A percentile compares a stretch with the other conserved stretches of the same genome.
These are phyloP conservation scores for Gymnodraco acuticeps DNA, from an alignment of 2,797 vertebrate genomes.

Conservation along the genomic window DNA sequence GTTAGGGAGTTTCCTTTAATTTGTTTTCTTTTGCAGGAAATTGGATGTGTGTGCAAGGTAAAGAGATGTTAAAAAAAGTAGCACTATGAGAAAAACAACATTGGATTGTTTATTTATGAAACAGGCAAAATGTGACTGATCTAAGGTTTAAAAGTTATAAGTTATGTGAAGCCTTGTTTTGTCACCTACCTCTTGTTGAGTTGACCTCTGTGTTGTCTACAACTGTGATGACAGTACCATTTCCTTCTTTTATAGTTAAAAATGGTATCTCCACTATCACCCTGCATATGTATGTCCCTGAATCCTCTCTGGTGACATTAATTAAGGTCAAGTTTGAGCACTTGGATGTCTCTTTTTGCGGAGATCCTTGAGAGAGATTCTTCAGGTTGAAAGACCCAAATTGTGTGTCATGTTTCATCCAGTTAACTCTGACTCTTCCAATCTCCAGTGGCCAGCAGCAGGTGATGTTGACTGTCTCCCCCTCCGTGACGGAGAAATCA, in stretches of 20 bases:
- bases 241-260: neutral
- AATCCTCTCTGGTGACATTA: conserved; percentile 32
- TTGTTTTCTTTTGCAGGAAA: neutral
- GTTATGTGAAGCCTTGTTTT: neutral
- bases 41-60: neutral
- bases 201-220: fast-evolving
- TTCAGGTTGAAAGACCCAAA: fast-evolving
- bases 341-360: too few relatives aligned
- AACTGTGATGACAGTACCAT: conserved; percentile 71
- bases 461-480: conserved; percentile 2
- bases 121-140: neutral
- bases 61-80: too few relatives aligned
- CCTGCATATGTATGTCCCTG: conserved; percentile 74
- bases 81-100: neutral
- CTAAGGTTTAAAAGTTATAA: neutral
- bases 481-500: conserved; percentile 28
- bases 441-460: conserved; percentile 23
- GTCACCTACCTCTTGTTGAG: neutral
- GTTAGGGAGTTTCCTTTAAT: neutral
- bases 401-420: conserved; percentile 28
- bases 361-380: fast-evolving
- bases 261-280: conserved; percentile 59
- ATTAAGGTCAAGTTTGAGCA: conserved; percentile 43
- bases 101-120: neutral
- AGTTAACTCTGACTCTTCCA: fast-evolving